Evolutionary conservation across 2,797 vertebrate species (phyloP), one percentile per base, ranked within the genome.

Genomic region (Melanotaenia nigrans): DNA sequence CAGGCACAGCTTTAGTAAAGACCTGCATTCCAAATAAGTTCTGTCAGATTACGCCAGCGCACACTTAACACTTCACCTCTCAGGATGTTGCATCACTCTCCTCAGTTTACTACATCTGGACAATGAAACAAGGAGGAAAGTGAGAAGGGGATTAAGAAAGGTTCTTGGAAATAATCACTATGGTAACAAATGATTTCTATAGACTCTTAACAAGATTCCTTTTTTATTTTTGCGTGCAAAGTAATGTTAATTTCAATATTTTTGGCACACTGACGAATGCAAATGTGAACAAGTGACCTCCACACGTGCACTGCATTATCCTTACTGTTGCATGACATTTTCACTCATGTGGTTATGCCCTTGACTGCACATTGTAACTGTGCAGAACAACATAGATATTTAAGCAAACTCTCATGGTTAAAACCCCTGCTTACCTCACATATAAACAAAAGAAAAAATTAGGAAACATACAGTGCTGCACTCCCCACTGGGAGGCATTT

Each of bases 31-130:
- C 79, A 85, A 90, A 92, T 78, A 72, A 64, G 5, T 86, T 87
- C 73, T 90, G 84, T 90, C 90, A 90, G 79, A 87, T 90, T 88
- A 81, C 78, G 63, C 81, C 79, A 70, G 77, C 88, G 78, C 83
- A 79, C 75, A 63, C 83, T 88, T 67, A 83, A 73, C 84, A 79
- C 82, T 83, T 87, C 68, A 73, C 80, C 87, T 86, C 70, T 82
- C 66, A 8, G 68, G 78, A 83, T 67, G 73, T 66, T 68, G 73
- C 62, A 65, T 65, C 66, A 75, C 69, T 84, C 83, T 77, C 38
- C 51, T 71, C 63, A n/a, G 45, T 80, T 87, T 85, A 79, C 66
- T 65, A 62, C 38, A 40, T 54, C 71, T 45, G 58, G 45, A 40
- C 75, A 82, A 33, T 38, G 72, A 68, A 65, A 77, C 1, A 24